A percentile compares a stretch with the other conserved stretches of the same genome.
Conservation (phyloP, 2,113 vertebrate genomes). For the Brachypodius melanocephalos region DNA sequence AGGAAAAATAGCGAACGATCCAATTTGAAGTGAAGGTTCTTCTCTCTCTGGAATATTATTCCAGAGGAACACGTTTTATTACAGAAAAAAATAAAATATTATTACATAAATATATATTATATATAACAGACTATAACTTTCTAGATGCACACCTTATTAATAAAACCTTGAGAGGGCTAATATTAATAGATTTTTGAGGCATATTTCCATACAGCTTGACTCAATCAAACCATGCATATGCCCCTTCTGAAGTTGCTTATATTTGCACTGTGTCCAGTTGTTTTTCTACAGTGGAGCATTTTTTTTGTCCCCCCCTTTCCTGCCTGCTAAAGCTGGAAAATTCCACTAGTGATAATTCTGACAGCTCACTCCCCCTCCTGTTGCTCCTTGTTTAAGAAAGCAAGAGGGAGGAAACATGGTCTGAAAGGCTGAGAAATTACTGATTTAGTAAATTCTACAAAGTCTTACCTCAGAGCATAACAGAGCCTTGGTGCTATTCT, state of each 20-base stretch:
- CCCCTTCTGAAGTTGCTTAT: neutral
- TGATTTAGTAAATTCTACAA: slow-evolving; percentile 20
- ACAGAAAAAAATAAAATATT: neutral
- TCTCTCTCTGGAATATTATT: neutral
- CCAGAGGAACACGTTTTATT: neutral
- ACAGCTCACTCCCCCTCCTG: neutral
- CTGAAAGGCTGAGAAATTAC: neutral
- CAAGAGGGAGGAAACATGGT: neutral
- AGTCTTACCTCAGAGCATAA: slow-evolving; percentile 63
- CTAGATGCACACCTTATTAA: neutral
- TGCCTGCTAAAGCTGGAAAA: slow-evolving; percentile 26
- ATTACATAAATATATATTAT: too few relatives aligned
- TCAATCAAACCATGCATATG: neutral
- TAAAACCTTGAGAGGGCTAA: neutral
- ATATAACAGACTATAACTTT: neutral
- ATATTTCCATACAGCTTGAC: neutral
- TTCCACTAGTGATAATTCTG: slow-evolving; percentile 28
- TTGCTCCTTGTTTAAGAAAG: neutral
- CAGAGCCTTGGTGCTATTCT: neutral
- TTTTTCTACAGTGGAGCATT: neutral
- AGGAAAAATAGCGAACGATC: neutral
- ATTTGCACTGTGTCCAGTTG: neutral
- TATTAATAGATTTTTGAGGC: neutral
- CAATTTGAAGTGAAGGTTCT: neutral
- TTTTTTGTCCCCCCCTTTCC: neutral